These are phyloP conservation scores for Erpobdella octoculata DNA, from an alignment of 2,888 invertebrate genomes.

Conservation along the genomic window DNA sequence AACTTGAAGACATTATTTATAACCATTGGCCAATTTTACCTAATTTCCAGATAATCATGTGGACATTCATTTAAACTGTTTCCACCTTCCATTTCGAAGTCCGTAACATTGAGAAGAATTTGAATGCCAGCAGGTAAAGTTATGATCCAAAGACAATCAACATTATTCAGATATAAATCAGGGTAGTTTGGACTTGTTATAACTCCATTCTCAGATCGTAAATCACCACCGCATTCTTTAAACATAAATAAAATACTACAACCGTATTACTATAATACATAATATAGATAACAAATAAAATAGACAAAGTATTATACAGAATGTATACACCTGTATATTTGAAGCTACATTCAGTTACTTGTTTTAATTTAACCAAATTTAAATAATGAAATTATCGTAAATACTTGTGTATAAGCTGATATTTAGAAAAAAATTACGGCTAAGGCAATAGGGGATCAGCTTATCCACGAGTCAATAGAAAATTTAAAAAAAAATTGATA, in stretches of 20 bases:
- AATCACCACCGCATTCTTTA: conserved; percentile 66
- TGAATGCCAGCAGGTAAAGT: conserved; percentile 51
- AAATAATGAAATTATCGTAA: neutral
- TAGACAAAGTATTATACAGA: neutral
- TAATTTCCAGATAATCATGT: conserved; percentile 68
- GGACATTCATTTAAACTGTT: conserved; percentile 55
- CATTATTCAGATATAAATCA: conserved; percentile 58
- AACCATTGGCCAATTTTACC: too few relatives aligned
- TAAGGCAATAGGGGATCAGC: too few relatives aligned
- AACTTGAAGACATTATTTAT: too few relatives aligned
- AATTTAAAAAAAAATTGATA: too few relatives aligned
- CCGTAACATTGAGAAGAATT: conserved; percentile 47
- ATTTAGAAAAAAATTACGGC: too few relatives aligned
- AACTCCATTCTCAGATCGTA: conserved; percentile 61
- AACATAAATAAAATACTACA: conserved; percentile 13
- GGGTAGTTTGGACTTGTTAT: conserved; percentile 76
- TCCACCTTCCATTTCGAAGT: conserved; percentile 43
- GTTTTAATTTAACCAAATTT: neutral
- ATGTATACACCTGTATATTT: neutral
- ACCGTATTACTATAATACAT: neutral
- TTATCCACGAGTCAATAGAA: too few relatives aligned
- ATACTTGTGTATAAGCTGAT: too few relatives aligned
- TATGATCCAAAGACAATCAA: conserved; percentile 71
- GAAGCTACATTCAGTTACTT: neutral
- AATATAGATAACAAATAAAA: too few relatives aligned